Base-by-base conservation (phyloP, 2,888 invertebrate species). In the Philereme vetulata region DNA sequence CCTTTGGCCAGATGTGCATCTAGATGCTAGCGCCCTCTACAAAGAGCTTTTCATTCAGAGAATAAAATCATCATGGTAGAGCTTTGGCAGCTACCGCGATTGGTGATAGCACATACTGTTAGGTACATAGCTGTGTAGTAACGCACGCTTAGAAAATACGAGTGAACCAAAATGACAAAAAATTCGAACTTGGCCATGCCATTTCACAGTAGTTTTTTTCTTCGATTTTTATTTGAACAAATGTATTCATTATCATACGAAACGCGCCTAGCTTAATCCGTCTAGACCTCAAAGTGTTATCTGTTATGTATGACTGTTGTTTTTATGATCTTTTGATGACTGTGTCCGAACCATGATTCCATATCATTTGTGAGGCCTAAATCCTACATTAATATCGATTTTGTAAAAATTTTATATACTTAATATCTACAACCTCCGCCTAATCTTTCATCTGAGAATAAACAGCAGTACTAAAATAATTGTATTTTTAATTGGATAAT, bases 231-330 rank as follows among this genome's bases (percentile, higher is more conserved):
- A 21, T 36, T 36, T 36, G 36, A 5, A 36, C 36, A 36, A 21
- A 21, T 21, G 21, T 21, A 21, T 21, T 21, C 21, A 21, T 21
- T 21, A 21, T 21, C 21, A 21, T 21, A 21, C 1, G 21, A 21
- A 21, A 21, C 8, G 8, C 36, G 8, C 36, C 36, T n/a, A 9
- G 42, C 42, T 34, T 51, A 21, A 2, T 38, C 7, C 7, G 45
- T 45, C 45, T 38, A 36, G 53, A 53, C 53, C 45, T 53, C 45
- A 33, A 40, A 40, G 45, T 38, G 38, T 48, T 21, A 42, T 10
- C 54, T 52, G 48, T 50, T 38, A 44, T 48, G 51, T 60, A 21
- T 55, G 60, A 40, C 36, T 60, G 51, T 51, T 55, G 9, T 34
- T 32, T 21, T 35, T 51, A 51, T 55, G 55, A 55, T 51, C 51